phyloP scores from a whole-genome alignment of 2,888 invertebrate species.

The Acanthoscelides obtectus region DNA sequence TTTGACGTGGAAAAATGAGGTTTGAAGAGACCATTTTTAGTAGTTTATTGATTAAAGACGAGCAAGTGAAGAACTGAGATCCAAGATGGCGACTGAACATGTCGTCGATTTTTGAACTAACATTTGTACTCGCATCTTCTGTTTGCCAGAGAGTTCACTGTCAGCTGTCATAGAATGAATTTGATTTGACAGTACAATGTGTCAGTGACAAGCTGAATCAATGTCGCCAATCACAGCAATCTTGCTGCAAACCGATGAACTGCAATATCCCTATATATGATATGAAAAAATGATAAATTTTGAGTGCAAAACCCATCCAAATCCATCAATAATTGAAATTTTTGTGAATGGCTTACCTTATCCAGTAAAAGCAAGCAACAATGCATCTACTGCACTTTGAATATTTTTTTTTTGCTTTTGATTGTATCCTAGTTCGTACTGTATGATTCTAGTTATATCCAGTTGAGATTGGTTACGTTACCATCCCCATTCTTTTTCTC shows the following conservation, averaged over 20 bases:
- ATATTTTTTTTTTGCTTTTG: neutral
- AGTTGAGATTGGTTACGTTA: slow-evolving; percentile 34
- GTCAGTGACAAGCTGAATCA: too few species aligned
- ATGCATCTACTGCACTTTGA: neutral
- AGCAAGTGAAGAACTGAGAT: too few species aligned
- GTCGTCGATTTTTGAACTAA: too few species aligned
- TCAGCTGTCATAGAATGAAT: too few species aligned
- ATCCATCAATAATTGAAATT: neutral
- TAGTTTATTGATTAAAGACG: too few species aligned
- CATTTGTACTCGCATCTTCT: too few species aligned
- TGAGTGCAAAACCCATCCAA: neutral
- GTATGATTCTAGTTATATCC: slow-evolving; percentile 39
- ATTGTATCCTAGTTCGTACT: neutral
- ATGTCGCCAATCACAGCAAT: neutral
- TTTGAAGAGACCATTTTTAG: too few species aligned
- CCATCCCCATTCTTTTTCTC: slow-evolving; percentile 31
- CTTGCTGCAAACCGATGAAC: neutral
- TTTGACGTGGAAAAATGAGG: too few species aligned
- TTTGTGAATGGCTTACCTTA: neutral
- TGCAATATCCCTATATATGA: neutral
- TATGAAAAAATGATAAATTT: neutral
- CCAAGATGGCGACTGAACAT: too few species aligned
- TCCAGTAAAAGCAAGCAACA: neutral
- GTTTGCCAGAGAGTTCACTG: too few species aligned
- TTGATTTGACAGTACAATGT: too few species aligned